phyloP scores from a whole-genome alignment of 2,797 vertebrate genomes.

The Phoxinus dragarum region DNA sequence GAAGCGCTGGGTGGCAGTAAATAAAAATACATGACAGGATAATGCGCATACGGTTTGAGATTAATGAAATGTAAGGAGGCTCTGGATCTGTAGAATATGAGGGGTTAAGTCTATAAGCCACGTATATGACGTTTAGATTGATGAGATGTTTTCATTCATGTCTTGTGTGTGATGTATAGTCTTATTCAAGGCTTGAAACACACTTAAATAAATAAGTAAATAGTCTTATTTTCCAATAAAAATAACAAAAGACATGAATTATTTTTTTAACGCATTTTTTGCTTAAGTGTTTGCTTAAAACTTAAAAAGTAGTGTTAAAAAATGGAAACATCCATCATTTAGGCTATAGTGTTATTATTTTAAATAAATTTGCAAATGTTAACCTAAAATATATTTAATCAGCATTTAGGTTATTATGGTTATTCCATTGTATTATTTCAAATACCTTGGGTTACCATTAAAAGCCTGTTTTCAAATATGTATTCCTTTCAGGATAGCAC shows the following conservation, averaged over 20 bases:
- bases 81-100: background rate
- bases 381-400: no score
- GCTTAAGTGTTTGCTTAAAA: no score
- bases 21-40: slow-evolving; percentile 30
- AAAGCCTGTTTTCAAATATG: background rate
- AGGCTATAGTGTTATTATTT: no score
- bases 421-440: background rate
- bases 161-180: background rate
- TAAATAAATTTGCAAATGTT: no score
- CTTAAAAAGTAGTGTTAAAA: no score
- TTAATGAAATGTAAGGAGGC: slow-evolving; percentile 4
- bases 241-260: background rate
- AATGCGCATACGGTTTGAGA: slow-evolving; percentile 11
- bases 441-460: background rate
- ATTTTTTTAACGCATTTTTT: no score
- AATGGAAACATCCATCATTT: no score
- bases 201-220: background rate
- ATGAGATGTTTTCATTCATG: background rate
- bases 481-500: background rate
- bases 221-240: background rate
- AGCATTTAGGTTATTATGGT: no score
- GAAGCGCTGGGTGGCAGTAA: slow-evolving; percentile 27
- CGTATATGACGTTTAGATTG: background rate
- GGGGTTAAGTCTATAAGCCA: slow-evolving; percentile 8
- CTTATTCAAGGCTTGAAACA: background rate